Base-by-base conservation (phyloP, 2,888 invertebrate genomes). In the Nineta flava region DNA sequence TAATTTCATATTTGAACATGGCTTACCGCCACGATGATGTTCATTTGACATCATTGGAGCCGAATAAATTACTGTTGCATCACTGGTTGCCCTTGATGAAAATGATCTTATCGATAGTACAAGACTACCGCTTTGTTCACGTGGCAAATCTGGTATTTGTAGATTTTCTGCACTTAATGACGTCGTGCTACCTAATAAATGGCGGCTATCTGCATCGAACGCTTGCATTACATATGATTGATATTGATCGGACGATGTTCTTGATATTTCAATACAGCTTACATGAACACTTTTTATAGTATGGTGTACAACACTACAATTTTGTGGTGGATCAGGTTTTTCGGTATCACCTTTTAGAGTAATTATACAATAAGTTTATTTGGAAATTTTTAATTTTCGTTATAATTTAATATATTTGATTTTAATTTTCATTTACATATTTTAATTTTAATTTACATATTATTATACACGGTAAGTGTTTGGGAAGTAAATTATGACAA, bases 91-190 rank as follows among this genome's bases (percentile, higher is more conserved):
- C 34, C 72, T 69, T 56, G 66, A 67, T 34, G 65, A 62, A 63
- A 72, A 69, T 46, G 71, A 68, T 56, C 73, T 62, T 48, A 74
- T 62, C 54, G 72, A 72, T 49, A 74, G 63, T 49, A 72, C 61
- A 53, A 74, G 65, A 50, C 60, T 57, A 47, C 62, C 60, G 16
- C 63, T 66, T 38, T 63, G 59, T 50, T 68, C 67, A 41, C 61
- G 62, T 17, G 72, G 70, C 49, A 73, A 62, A 55, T 68, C 60
- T 51, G 65, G 66, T 50, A 73, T 65, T 26, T 50, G 47, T 54
- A 73, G 66, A 55, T 66, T 64, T 52, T 67, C 66, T 26, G 72
- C 67, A 48, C 65, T 65, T 55, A 65, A 62, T 40, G 73, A 72
- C 26, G 71, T 72, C 16, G 72, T 64, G 44, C 72, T 72, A 50